Evolutionary conservation across 1,140 invertebrate species (phyloP), one percentile per base, ranked within the genome.

Genomic region (Epicauta chinensis): DNA sequence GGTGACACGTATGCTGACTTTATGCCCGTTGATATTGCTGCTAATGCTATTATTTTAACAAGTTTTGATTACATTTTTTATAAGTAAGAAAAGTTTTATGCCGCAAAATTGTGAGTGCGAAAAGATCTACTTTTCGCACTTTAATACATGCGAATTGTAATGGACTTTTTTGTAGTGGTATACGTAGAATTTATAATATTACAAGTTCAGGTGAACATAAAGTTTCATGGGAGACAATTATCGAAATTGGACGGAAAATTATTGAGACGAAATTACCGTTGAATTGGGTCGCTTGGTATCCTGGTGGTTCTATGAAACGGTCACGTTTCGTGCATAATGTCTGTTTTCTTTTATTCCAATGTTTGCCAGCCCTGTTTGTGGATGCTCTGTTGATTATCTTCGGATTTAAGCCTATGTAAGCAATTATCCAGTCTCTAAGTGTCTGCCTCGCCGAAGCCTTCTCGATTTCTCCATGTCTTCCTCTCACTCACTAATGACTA

Each of bases 271-370:
- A 77, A 62, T 77, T 89, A 42, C 88, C 88, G 0, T 68, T 91
- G 0, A 91, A 90, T 55, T 81, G 81, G 5, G 81, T 88, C 1
- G 82, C 83, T n/a, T 91, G 88, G 88, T 92, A 92, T 71, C 91
- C 91, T 0, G 87, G 87, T 29, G 89, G 89, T 3, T 88, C 84
- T 1, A 92, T 95, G 86, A 93, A 92, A 63, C 84, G 80, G 50
- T 86, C 81, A 16, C 77, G 82, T 58, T 62, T 86, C 1, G 63
- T 83, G 39, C 90, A 94, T 64, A 82, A 83, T 53, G 79, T 93
- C 31, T 89, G 84, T 62, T 81, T 89, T 41, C 67, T 92, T 4
- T 74, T 93, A 15, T 90, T 91, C 66, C 91, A 94, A 63, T 83
- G 84, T 73, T 70, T 94, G 32, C 91, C 91, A 0, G 91, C 91